A percentile compares a stretch with the other conserved stretches of the same genome.
phyloP scores from a whole-genome alignment of 2,113 vertebrate genomes.

The Mustelus asterias region DNA sequence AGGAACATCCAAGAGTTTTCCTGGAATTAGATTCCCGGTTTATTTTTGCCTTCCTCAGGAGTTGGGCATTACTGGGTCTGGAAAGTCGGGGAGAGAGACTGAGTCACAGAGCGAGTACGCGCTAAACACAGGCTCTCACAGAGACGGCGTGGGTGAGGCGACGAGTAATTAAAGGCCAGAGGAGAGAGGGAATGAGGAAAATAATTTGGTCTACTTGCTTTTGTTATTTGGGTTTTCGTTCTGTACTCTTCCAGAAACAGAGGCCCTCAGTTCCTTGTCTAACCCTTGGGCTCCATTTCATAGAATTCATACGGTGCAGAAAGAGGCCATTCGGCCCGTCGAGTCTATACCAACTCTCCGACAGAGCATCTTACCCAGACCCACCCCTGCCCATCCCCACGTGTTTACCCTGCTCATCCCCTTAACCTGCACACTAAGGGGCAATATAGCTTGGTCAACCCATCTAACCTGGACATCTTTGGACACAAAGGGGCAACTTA shows the following conservation, averaged over 20 bases:
- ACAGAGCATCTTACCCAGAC: too few species aligned
- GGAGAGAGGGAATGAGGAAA: too few species aligned
- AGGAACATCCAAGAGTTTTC: neutral
- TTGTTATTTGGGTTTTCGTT: neutral
- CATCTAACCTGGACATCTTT: too few species aligned
- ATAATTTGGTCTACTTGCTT: neutral
- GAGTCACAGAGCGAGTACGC: neutral
- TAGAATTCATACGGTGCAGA: neutral
- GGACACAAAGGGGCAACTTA: too few species aligned
- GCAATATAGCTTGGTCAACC: too few species aligned
- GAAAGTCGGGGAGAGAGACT: neutral
- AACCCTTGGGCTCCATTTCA: neutral
- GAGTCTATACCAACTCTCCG: too few species aligned
- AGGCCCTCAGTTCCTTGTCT: neutral
- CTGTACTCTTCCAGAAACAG: neutral
- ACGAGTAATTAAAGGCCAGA: neutral
- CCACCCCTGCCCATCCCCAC: too few species aligned
- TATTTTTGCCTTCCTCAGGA: neutral
- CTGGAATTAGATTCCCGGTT: neutral
- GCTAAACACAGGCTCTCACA: neutral
- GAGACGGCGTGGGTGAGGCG: neutral
- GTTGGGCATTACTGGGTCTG: neutral
- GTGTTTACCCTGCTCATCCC: too few species aligned
- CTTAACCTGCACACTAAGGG: too few species aligned
- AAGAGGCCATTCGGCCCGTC: too few species aligned